Base-by-base conservation (phyloP, 2,888 invertebrate species). In the Andrena hattorfiana region DNA sequence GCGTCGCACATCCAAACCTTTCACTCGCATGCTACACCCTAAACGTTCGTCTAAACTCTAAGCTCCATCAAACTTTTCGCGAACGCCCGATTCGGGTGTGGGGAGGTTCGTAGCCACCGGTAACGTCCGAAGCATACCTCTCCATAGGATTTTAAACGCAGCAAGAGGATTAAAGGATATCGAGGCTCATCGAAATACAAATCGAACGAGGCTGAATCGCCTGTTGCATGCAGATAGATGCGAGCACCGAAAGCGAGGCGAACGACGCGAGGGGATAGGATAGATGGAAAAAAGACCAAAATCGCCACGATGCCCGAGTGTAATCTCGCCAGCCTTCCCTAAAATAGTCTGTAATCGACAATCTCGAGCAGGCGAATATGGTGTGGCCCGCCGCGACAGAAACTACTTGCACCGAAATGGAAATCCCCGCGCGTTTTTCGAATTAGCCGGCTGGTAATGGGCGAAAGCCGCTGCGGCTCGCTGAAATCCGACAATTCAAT, bases 81-180 rank as follows among this genome's bases (percentile, higher is more conserved):
- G 13, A 42, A 42, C 1, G 42, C 42, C 13, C 42, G 13, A 13
- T 4, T 42, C 62, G 68, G 30, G 30, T 8, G 26, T 32, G 48
- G 63, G 59, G 63, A 60, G 86, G 78, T 75, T 68, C 59, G 30
- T 10, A 26, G 64, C 1, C 23, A n/a, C 30, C 56, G 23, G 62
- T 59, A 54, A 48, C 73, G 60, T 68, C 42, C 63, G 13, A 54
- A 68, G 59, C 69, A 56, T 75, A 87, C 42, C 42, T 13, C 42
- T 84, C 70, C 73, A 81, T 77, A 77, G 82, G 69, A 79, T 72
- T 81, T 84, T 84, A 89, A 88, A 88, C 63, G 81, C 83, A 62
- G 79, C 81, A 72, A 84, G 81, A 86, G 89, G 89, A 88, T 88
- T 87, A 89, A 84, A 71, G 84, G 86, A 84, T 88, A 88, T 71